Conservation (phyloP, 2,797 vertebrate species). For the Chiroxiphia lanceolata region DNA sequence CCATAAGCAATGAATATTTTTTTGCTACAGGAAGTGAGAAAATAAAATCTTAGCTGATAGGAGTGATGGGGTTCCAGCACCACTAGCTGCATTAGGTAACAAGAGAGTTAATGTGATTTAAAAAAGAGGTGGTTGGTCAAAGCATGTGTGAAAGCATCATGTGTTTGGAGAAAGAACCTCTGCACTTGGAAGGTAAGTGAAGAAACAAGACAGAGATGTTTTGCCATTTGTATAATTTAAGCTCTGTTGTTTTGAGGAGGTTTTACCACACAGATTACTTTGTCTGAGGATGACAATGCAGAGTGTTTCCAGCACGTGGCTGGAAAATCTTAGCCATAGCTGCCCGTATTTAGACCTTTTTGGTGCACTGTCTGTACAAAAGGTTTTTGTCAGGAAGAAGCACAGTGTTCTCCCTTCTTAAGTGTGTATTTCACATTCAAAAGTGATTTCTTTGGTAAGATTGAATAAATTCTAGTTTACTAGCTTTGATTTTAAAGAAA, state of each 20-base stretch:
- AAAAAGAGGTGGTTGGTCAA: not conserved
- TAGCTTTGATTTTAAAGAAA: conserved; percentile 18
- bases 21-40: not conserved
- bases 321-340: not conserved
- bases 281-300: not conserved
- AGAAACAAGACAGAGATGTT: not conserved
- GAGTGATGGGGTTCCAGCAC: not conserved
- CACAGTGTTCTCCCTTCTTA: not conserved
- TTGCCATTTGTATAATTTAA: not conserved
- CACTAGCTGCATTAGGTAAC: not conserved
- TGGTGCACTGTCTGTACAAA: not conserved
- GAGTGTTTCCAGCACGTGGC: not conserved
- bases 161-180: not conserved
- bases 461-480: conserved; percentile 16
- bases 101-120: not conserved
- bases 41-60: not conserved
- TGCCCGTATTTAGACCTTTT: not conserved
- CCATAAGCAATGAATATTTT: not conserved
- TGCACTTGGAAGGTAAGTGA: not conserved
- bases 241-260: not conserved
- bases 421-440: not conserved
- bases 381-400: not conserved
- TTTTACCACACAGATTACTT: not conserved
- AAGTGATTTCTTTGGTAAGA: not conserved
- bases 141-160: not conserved